A percentile compares a stretch with the other conserved stretches of the same genome.
phyloP scores from a whole-genome alignment of 2,113 vertebrate genomes.

The Ciconia stormi region DNA sequence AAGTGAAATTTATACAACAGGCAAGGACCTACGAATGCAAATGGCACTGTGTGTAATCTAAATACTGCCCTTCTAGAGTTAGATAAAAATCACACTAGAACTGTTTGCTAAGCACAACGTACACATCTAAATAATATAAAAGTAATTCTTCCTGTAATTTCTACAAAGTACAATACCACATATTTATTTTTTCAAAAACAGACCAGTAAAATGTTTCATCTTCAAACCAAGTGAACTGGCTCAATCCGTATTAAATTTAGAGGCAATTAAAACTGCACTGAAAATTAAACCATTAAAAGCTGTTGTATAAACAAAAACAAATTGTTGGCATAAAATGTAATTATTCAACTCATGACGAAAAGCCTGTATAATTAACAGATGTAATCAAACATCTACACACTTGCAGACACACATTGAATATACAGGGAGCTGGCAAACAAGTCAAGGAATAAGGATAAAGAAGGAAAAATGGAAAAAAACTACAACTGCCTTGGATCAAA shows the following conservation, averaged over 20 bases:
- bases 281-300: constrained; percentile 50
- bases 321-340: constrained; percentile 30
- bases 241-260: constrained; percentile 52
- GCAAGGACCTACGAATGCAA: neutral
- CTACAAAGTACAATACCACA: neutral
- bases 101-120: neutral
- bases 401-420: neutral
- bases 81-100: neutral
- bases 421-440: constrained; percentile 28
- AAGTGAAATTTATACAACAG: constrained; percentile 55
- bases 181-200: neutral
- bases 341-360: constrained; percentile 31
- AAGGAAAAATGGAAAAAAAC: neutral
- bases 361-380: constrained; percentile 37
- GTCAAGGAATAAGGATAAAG: neutral
- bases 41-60: neutral
- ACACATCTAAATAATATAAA: neutral
- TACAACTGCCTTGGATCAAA: neutral
- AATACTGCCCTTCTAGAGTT: neutral
- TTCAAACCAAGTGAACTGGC: constrained; percentile 48
- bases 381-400: constrained; percentile 51
- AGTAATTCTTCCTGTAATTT: neutral
- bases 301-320: constrained; percentile 56
- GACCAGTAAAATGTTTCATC: neutral
- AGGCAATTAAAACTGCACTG: constrained; percentile 26